Percentiles rank a stretch among this genome's conserved stretches.
These are phyloP conservation scores for Pseudoatta argentina DNA, from an alignment of 1,140 invertebrate species.

Conservation along the genomic window DNA sequence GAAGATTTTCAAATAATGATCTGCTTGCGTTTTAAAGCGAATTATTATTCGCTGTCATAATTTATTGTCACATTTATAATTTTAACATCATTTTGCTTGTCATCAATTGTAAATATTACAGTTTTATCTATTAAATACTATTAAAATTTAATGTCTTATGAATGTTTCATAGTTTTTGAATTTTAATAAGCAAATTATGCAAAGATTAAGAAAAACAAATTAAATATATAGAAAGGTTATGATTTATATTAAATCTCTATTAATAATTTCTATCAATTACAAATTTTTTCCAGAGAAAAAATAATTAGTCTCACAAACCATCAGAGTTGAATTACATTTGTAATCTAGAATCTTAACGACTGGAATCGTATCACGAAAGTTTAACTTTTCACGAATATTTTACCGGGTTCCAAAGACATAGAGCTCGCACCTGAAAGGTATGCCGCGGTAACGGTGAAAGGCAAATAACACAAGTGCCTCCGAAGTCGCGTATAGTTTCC, in stretches of 20 bases:
- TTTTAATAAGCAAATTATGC: background rate
- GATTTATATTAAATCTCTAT: background rate
- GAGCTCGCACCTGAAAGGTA: constrained; percentile 67
- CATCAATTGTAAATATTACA: background rate
- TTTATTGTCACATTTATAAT: background rate
- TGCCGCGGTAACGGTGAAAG: constrained; percentile 67
- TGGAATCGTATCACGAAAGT: background rate
- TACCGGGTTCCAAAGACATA: background rate
- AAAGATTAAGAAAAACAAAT: background rate
- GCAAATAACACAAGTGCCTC: constrained; percentile 68
- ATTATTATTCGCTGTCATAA: background rate
- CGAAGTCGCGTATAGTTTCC: constrained; percentile 67
- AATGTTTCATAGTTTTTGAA: background rate
- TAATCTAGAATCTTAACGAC: background rate
- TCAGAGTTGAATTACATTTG: background rate
- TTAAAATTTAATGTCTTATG: background rate
- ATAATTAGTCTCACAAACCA: background rate
- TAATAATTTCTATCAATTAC: constrained; percentile 10
- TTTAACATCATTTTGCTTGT: constrained; percentile 2
- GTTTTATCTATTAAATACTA: background rate
- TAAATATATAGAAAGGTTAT: background rate
- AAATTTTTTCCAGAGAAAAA: background rate
- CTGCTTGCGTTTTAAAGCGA: background rate
- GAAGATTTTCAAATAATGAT: background rate
- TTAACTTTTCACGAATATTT: constrained; percentile 1